These are phyloP conservation scores for Hydrotaea diabolus DNA, from an alignment of 2,888 invertebrate genomes.

Conservation along the genomic window DNA sequence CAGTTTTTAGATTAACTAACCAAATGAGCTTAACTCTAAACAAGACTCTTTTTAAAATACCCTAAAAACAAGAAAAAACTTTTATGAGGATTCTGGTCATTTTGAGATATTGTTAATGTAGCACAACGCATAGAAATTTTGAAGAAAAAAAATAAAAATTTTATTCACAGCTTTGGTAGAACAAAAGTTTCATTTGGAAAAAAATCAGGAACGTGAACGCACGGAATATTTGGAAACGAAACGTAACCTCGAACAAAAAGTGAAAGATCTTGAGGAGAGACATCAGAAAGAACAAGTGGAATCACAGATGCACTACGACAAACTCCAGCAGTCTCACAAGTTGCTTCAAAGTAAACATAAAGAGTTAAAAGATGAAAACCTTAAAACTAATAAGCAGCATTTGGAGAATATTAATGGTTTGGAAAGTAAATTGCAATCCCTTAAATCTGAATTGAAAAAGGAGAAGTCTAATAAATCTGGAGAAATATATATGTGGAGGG, in stretches of 20 bases:
- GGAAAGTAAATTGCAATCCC: slow-evolving; percentile 81
- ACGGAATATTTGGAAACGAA: slow-evolving; percentile 82
- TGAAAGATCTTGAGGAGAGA: slow-evolving; percentile 81
- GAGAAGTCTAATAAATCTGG: slow-evolving; percentile 77
- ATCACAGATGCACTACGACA: slow-evolving; percentile 82
- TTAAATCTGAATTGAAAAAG: slow-evolving; percentile 81
- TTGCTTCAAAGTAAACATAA: slow-evolving; percentile 82
- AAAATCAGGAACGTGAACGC: slow-evolving; percentile 83
- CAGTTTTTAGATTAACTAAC: too few species aligned
- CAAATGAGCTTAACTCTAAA: too few species aligned
- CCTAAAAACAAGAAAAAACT: too few species aligned
- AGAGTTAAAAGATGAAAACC: slow-evolving; percentile 82
- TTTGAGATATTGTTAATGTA: too few species aligned
- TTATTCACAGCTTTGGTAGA: slow-evolving; percentile 83
- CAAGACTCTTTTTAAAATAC: too few species aligned
- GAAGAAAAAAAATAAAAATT: too few species aligned
- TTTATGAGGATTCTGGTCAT: too few species aligned
- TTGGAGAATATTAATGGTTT: slow-evolving; percentile 81
- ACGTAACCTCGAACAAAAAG: slow-evolving; percentile 81
- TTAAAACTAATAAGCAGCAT: slow-evolving; percentile 81
- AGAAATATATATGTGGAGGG: slow-evolving; percentile 81
- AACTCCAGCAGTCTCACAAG: slow-evolving; percentile 83
- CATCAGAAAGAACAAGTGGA: slow-evolving; percentile 82
- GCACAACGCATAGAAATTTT: too few species aligned
- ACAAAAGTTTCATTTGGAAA: slow-evolving; percentile 83